These are phyloP conservation scores for Megathymus violae DNA, from an alignment of 1,140 invertebrate genomes.

Conservation along the genomic window DNA sequence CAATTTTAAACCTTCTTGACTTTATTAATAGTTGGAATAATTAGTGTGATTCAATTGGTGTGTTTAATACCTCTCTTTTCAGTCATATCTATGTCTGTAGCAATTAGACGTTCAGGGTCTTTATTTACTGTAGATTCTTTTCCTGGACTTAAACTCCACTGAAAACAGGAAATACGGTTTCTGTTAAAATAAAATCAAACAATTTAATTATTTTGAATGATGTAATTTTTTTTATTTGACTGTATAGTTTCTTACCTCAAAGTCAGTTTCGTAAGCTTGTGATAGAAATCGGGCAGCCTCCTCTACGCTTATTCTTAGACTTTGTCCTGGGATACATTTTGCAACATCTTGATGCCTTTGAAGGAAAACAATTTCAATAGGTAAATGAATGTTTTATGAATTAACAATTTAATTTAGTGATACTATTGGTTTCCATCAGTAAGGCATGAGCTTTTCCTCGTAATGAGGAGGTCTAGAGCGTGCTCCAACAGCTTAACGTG, in stretches of 20 bases:
- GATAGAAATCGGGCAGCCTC: conserved; percentile 68
- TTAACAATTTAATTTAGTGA: too few species aligned
- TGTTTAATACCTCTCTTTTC: conserved; percentile 60
- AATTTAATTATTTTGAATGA: too few species aligned
- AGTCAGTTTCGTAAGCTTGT: conserved; percentile 72
- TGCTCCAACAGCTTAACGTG: too few species aligned
- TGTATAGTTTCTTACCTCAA: conserved; percentile 53
- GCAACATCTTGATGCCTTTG: conserved; percentile 71
- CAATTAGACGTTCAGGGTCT: conserved; percentile 41
- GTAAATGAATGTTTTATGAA: too few species aligned
- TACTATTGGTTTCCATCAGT: too few species aligned
- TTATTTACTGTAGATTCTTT: conserved; percentile 41
- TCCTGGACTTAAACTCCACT: conserved; percentile 48
- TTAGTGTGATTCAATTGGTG: too few species aligned
- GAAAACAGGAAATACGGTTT: conserved; percentile 32
- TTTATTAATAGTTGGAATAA: too few species aligned
- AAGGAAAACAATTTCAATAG: too few species aligned
- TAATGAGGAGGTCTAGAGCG: too few species aligned
- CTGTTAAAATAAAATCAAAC: too few species aligned
- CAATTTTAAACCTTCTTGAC: too few species aligned
- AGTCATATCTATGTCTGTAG: conserved; percentile 39
- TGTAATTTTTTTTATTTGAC: conserved; percentile 29
- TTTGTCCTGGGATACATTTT: conserved; percentile 77
- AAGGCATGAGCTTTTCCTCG: too few species aligned
- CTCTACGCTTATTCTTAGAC: conserved; percentile 70